Evolutionary conservation across 2,797 vertebrate genomes (phyloP), one percentile per base, ranked within the genome.

Genomic region (Centropyge bicolor): DNA sequence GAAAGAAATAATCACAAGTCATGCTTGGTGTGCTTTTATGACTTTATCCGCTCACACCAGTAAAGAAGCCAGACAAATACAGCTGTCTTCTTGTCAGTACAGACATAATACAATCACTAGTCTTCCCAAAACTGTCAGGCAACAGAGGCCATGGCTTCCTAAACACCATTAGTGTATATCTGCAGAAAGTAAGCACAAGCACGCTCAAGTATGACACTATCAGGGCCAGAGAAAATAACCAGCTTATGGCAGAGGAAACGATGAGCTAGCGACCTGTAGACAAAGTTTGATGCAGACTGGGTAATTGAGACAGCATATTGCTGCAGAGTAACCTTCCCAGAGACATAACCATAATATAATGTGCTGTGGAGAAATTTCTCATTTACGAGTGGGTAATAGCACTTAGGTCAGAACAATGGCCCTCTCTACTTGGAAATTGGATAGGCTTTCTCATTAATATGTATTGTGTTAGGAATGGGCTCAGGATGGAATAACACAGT

Each of bases 251-350:
- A n/a, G 65, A 80, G 76, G 75, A 85, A 85, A 90, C 60, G 77
- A 91, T 89, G 87, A 83, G 85, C 77, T 61, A 69, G 92, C 72
- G 22, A 87, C 88, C 87, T 89, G 74, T 82, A 82, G 87, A 88
- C 74, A 87, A 87, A 89, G 79, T 74, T 55, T 56, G 82, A 86
- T 79, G 78, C 80, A 74, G 72, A 68, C 70, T 17, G 75, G 83
- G 83, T 90, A 90, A 93, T 86, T 84, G 86, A 87, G 84, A 86
- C 40, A 80, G 84, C 85, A 84, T 84, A 88, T 80, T 90, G 89
- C 87, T 55, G 76, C 65, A 59, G 70, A 82, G 80, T 83, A 87
- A 87, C 85, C 82, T 90, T 92, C 85, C 73, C 73, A 70, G 75
- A 83, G 89, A 88, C 69, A 84, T 80, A 86, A 89, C 84, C 81